These are phyloP conservation scores for Pentalonia nigronervosa DNA, from an alignment of 1,140 invertebrate genomes.

Conservation along the genomic window DNA sequence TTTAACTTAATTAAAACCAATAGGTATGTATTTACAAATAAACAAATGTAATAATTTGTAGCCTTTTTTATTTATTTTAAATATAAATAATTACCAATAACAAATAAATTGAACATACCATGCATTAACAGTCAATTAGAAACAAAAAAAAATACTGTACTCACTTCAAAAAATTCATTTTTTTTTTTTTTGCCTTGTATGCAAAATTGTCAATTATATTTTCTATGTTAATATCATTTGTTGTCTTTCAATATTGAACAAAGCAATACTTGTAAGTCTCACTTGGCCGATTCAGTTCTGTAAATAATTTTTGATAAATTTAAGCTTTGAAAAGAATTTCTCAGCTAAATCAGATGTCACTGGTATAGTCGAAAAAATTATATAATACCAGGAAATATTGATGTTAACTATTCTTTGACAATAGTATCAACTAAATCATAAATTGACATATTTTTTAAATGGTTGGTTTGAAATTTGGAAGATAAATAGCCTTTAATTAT, in stretches of 20 bases:
- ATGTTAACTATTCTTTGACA: background rate
- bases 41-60: background rate
- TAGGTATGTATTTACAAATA: background rate
- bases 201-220: conserved; percentile 11
- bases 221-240: background rate
- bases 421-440: background rate
- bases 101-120: too few species aligned
- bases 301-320: conserved; percentile 54
- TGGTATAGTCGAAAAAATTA: conserved; percentile 52
- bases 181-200: background rate
- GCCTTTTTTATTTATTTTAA: too few species aligned
- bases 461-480: background rate
- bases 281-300: conserved; percentile 23
- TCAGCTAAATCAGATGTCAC: conserved; percentile 39
- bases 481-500: background rate
- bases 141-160: too few species aligned
- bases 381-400: conserved; percentile 33
- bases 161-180: background rate
- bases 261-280: background rate
- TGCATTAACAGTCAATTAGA: too few species aligned
- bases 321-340: conserved; percentile 50
- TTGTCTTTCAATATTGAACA: background rate
- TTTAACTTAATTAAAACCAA: too few species aligned
- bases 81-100: too few species aligned
- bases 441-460: background rate